These are phyloP conservation scores for Formica exsecta DNA, from an alignment of 1,140 invertebrate species.

Conservation along the genomic window DNA sequence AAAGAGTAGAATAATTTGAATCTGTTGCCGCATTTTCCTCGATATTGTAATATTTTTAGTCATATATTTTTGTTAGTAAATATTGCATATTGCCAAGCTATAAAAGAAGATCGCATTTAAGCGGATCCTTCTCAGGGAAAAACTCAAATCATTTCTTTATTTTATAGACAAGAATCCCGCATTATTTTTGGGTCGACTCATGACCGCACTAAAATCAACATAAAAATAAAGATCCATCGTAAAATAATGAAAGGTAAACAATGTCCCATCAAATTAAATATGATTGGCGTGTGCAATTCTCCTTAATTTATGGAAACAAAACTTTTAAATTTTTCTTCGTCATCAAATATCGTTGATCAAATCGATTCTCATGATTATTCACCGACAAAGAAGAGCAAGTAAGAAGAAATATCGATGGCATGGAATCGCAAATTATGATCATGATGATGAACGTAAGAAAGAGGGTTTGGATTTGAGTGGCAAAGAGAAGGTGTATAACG, in stretches of 20 bases:
- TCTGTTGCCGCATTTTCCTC: neutral
- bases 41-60: neutral
- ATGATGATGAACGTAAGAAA: neutral
- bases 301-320: neutral
- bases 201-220: neutral
- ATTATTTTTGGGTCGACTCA: slow-evolving; percentile 1
- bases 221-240: slow-evolving; percentile 13
- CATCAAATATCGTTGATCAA: neutral
- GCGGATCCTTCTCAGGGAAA: neutral
- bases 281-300: slow-evolving; percentile 7
- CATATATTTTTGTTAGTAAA: neutral
- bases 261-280: slow-evolving; percentile 9
- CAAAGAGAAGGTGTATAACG: slow-evolving; percentile 67
- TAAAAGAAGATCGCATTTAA: neutral
- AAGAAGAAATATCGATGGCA: neutral
- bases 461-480: slow-evolving; percentile 13
- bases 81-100: neutral
- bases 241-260: neutral
- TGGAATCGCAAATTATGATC: neutral
- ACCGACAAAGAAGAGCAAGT: neutral
- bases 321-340: neutral
- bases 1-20: neutral
- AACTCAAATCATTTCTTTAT: neutral
- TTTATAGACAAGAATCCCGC: slow-evolving; percentile 17
- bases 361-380: neutral